These are phyloP conservation scores for Euura saliciscinereae DNA, from an alignment of 1,140 invertebrate species.

Conservation along the genomic window DNA sequence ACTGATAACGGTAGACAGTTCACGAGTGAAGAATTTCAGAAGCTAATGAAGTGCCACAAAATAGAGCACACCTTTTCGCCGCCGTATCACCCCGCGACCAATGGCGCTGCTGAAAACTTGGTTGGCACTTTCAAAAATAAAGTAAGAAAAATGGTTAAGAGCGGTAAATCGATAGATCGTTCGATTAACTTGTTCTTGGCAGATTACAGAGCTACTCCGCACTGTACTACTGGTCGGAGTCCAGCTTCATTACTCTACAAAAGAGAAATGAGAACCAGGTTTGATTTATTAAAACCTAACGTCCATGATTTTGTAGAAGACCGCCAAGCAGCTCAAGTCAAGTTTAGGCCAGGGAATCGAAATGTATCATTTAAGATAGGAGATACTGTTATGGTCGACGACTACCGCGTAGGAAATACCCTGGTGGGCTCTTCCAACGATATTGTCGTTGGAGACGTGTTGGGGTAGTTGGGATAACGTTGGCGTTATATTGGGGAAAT, in stretches of 20 bases:
- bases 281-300: constrained; percentile 6
- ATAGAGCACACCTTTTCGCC: constrained; percentile 22
- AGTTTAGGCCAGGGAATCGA: background rate
- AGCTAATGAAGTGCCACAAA: constrained; percentile 1
- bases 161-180: background rate
- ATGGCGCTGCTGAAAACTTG: constrained; percentile 29
- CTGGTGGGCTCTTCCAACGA: no score
- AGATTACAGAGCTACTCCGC: constrained; percentile 16
- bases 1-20: constrained; percentile 19
- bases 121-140: constrained; percentile 29
- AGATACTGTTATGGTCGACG: constrained; percentile 12
- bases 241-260: constrained; percentile 20
- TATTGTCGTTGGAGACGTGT: no score
- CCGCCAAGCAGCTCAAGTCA: background rate
- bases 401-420: background rate
- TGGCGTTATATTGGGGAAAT: no score
- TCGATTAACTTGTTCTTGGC: constrained; percentile 18
- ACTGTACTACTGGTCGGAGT: constrained; percentile 12
- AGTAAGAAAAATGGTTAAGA: constrained; percentile 16
- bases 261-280: constrained; percentile 14
- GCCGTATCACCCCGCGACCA: constrained; percentile 28
- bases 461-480: no score
- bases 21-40: constrained; percentile 16
- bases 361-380: background rate
- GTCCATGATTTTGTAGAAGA: background rate